Percentiles rank a stretch among this genome's conserved stretches.
These are phyloP conservation scores for Uria aalge DNA, from an alignment of 2,113 vertebrate genomes.

Conservation along the genomic window DNA sequence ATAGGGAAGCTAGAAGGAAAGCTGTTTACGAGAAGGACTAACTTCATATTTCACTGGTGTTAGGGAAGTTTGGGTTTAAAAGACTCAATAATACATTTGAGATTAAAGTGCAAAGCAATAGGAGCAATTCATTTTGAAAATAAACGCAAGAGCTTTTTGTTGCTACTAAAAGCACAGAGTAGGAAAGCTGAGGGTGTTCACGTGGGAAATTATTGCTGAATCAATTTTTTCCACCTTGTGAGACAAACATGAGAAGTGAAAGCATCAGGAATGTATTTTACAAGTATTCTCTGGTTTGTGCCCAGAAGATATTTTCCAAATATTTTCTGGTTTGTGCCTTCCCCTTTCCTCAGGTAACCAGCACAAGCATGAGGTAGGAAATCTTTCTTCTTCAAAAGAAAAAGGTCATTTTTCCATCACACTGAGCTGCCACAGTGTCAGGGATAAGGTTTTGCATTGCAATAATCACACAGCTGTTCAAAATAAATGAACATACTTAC, in stretches of 20 bases:
- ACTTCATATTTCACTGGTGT: neutral
- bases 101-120: neutral
- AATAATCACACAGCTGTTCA: neutral
- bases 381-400: neutral
- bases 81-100: neutral
- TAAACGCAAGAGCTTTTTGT: neutral
- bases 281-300: neutral
- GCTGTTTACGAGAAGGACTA: neutral
- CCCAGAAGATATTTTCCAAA: neutral
- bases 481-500: constrained; percentile 75
- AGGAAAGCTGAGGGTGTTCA: neutral
- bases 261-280: neutral
- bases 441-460: neutral
- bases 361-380: neutral
- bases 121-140: neutral
- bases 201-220: neutral
- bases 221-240: neutral
- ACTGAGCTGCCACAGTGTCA: fast-evolving
- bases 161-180: neutral
- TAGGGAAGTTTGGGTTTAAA: neutral
- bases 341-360: neutral
- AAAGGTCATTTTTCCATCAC: neutral
- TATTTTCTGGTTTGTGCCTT: neutral
- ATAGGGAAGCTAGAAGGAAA: neutral
- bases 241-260: neutral